Base-by-base conservation (phyloP, 1,140 invertebrate species). In the Penaeus japonicus region DNA sequence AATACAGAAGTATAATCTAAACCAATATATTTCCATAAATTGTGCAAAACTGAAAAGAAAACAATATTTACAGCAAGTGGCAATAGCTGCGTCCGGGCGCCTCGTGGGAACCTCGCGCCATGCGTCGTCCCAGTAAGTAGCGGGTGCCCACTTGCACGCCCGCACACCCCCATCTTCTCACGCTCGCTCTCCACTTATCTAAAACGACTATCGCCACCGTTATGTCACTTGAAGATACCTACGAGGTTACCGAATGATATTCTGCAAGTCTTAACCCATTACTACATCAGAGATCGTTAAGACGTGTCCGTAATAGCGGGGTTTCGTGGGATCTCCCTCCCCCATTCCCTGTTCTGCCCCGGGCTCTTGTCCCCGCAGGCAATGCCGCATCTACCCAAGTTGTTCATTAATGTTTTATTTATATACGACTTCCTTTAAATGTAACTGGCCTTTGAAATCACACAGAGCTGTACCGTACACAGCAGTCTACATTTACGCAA, bases 81-180 rank as follows among this genome's bases (percentile, higher is more conserved):
- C 70, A 73, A 24, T 24, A 17, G 4, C 12, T 7, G 87, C 87
- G 87, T 88, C 87, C 87, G 87, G 79, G 87, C 87, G 87, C 87
- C 80, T 88, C 87, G 87, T 88, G 87, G 87, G 87, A 88, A 88
- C 87, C 87, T 88, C 30, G 79, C 79, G 87, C 87, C 54, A 70
- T 84, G 87, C 87, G 87, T 59, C 87, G 87, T 88, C 87, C 87
- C 87, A 88, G 87, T 81, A 80, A 81, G 87, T 88, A 88, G 87
- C 87, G 87, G 87, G 87, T 88, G 87, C 87, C 87, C 87, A 88
- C 87, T 88, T 88, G 86, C 86, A 83, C 79, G 86, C 86, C 86
- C 62, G 54, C 87, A 88, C 73, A 35, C 81, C 73, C 65, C 24
- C 32, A 88, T 65, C 87, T 88, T 88, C 87, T 88, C 87, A 88